Percentiles rank a stretch among this genome's conserved stretches.
Conservation (phyloP, 2,797 vertebrate species). For the Malacoraja senta region DNA sequence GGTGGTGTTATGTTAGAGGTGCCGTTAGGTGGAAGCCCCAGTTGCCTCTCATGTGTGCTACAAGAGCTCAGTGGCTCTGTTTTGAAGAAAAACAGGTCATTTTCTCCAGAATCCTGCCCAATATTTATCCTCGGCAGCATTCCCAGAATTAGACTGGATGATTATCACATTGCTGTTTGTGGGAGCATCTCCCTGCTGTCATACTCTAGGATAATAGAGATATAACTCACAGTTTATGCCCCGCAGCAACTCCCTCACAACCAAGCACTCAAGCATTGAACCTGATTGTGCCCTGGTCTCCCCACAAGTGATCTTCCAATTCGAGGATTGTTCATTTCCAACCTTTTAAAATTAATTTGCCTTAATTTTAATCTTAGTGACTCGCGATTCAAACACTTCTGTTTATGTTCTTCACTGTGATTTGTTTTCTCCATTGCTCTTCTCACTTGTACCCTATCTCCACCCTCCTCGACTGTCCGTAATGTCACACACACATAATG, state of each 20-base stretch:
- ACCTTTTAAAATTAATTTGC: background rate
- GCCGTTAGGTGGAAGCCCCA: background rate
- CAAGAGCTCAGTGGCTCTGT: background rate
- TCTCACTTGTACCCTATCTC: background rate
- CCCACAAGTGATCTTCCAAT: background rate
- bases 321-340: background rate
- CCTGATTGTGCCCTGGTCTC: background rate
- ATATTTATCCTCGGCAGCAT: background rate
- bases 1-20: background rate
- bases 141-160: background rate
- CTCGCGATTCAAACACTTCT: background rate
- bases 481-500: accelerated
- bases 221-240: background rate
- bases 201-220: background rate
- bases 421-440: background rate
- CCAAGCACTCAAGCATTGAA: background rate
- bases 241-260: background rate
- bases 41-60: background rate
- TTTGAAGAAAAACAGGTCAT: background rate
- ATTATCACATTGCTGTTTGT: background rate
- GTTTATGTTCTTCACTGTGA: background rate
- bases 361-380: background rate
- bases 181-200: background rate
- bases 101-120: background rate
- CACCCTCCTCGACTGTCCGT: background rate